A percentile compares a stretch with the other conserved stretches of the same genome.
These are phyloP conservation scores for Diaperis boleti DNA, from an alignment of 2,888 invertebrate species.

Conservation along the genomic window DNA sequence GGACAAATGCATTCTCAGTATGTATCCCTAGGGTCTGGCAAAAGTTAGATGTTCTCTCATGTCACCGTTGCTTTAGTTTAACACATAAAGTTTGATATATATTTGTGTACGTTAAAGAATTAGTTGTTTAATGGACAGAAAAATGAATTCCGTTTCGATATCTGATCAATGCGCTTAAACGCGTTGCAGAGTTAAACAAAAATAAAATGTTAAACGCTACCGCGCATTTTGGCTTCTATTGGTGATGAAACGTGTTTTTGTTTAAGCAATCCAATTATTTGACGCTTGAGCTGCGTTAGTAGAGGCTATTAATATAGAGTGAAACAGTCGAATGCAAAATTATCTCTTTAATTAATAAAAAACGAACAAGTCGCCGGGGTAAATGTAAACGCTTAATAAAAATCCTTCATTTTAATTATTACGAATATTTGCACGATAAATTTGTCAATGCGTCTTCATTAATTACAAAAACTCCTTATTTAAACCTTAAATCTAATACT, in stretches of 20 bases:
- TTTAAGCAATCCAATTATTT: slow-evolving; percentile 54
- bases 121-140: slow-evolving; percentile 7
- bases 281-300: slow-evolving; percentile 46
- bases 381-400: slow-evolving; percentile 40
- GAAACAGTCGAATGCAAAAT: slow-evolving; percentile 43
- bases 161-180: slow-evolving; percentile 21
- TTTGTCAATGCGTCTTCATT: slow-evolving; percentile 42
- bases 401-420: slow-evolving; percentile 51
- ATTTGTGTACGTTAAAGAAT: slow-evolving; percentile 9
- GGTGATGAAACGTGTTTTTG: slow-evolving; percentile 51
- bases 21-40: slow-evolving; percentile 8
- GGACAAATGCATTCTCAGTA: slow-evolving; percentile 18
- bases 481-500: slow-evolving; percentile 46
- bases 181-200: slow-evolving; percentile 29
- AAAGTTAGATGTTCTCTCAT: slow-evolving; percentile 14
- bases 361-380: slow-evolving; percentile 19
- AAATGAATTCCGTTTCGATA: slow-evolving; percentile 8
- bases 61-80: slow-evolving; percentile 9
- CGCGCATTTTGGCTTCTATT: slow-evolving; percentile 42
- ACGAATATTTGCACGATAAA: slow-evolving; percentile 71
- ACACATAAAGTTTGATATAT: slow-evolving; percentile 20
- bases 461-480: slow-evolving; percentile 44
- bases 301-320: slow-evolving; percentile 42
- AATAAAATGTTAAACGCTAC: slow-evolving; percentile 38
- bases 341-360: slow-evolving; percentile 40